Base-by-base conservation (phyloP, 2,888 invertebrate species). In the Uloborus plumipes region DNA sequence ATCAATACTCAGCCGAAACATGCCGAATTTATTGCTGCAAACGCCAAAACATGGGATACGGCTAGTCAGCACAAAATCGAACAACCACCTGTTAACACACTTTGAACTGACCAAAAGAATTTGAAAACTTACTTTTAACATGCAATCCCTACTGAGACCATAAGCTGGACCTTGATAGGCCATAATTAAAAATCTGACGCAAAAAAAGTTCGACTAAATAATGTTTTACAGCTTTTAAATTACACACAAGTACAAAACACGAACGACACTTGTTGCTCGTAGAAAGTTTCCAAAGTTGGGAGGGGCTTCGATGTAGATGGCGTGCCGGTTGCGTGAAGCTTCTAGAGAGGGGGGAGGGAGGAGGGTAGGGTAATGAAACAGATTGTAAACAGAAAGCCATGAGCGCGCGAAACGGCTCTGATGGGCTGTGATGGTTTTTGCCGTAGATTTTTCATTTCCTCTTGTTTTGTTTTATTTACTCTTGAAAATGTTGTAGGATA, bases 91-190 rank as follows among this genome's bases (percentile, higher is more conserved):
- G 84, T 74, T 75, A 76, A 20, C 47, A 70, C 59, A 69, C 73
- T 39, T 39, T 31, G 31, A 64, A 59, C 14, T 58, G 11, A 22
- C 16, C 73, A 65, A 31, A 76, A 79, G 47, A n/a, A 26, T 31
- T n/a, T 20, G 14, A 4, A 51, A 53, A 62, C 86, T 85, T 87
- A 89, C 89, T 88, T 89, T 89, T 87, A 89, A 87, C 85, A 88
- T 88, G 78, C 89, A 89, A 84, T 89, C 89, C 55, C 89, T 86
- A 84, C 89, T 89, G n/a, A 89, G 87, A 79, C 89, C 89, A 85
- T 89, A 89, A 7, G 89, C 86, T 39, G 89, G 89, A 85, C 89
- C 89, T 86, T 88, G 88, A 85, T 87, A 88, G 58, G 88, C 88
- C 88, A 88, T 88, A 70, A 49, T 64, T 61, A 13, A 67, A 49